Conservation (phyloP, 1,140 invertebrate species). For the Caerostris extrusa region DNA sequence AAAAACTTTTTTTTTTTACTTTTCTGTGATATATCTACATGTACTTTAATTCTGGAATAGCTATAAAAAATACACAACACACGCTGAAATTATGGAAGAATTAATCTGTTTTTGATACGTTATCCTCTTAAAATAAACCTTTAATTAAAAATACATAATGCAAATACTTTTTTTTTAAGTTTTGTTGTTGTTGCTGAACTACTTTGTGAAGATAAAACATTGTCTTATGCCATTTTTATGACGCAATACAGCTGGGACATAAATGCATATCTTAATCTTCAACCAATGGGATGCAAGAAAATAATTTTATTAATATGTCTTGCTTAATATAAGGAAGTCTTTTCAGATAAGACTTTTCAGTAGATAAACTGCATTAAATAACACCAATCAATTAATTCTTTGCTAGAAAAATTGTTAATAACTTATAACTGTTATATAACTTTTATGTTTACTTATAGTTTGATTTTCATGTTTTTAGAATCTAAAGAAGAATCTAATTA, state of each 20-base stretch:
- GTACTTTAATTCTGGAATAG: too few relatives aligned
- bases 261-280: not conserved
- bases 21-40: not conserved
- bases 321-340: too few relatives aligned
- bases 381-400: too few relatives aligned
- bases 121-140: not conserved
- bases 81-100: not conserved
- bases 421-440: too few relatives aligned
- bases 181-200: not conserved
- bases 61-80: not conserved
- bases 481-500: too few relatives aligned
- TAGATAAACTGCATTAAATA: too few relatives aligned
- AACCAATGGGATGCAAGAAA: too few relatives aligned
- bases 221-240: not conserved
- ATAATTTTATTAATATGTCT: too few relatives aligned
- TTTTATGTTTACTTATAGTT: too few relatives aligned
- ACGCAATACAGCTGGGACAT: not conserved
- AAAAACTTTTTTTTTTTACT: not conserved
- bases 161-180: not conserved
- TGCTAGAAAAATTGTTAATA: too few relatives aligned
- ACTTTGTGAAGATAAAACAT: not conserved
- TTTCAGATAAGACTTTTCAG: too few relatives aligned
- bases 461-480: too few relatives aligned
- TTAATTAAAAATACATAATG: not conserved
- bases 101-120: conserved; percentile 23